A percentile compares a stretch with the other conserved stretches of the same genome.
phyloP scores from a whole-genome alignment of 2,797 vertebrate species.

The Poecilia wingei region DNA sequence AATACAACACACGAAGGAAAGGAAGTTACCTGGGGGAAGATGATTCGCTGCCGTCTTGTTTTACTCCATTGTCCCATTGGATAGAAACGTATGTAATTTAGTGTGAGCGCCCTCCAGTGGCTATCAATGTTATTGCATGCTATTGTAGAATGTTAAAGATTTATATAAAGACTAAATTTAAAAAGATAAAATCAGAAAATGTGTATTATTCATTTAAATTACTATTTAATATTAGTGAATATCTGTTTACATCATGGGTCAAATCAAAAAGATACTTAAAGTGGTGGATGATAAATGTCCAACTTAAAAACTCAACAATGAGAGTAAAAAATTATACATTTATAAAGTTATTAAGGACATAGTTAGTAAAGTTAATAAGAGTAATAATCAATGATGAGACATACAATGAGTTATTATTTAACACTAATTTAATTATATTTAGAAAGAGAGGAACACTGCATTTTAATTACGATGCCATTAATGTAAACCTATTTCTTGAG shows the following conservation, averaged over 20 bases:
- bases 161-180: background rate
- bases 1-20: background rate
- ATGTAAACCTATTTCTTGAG: conserved; percentile 1
- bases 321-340: background rate
- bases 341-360: background rate
- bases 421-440: conserved; percentile 5
- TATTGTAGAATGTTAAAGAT: background rate
- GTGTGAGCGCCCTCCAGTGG: conserved; percentile 54
- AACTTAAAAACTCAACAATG: background rate
- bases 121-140: background rate
- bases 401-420: conserved; percentile 3
- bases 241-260: background rate
- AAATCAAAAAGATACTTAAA: background rate
- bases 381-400: background rate
- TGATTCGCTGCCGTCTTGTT: background rate
- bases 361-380: background rate
- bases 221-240: background rate
- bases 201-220: background rate
- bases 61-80: conserved; percentile 12
- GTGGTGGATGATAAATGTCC: background rate
- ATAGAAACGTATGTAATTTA: background rate
- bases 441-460: conserved; percentile 16
- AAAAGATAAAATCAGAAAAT: background rate
- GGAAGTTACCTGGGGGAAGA: background rate
- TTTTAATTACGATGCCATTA: conserved; percentile 10